Base-by-base conservation (phyloP, 2,113 vertebrate species). In the Donacobius atricapilla region DNA sequence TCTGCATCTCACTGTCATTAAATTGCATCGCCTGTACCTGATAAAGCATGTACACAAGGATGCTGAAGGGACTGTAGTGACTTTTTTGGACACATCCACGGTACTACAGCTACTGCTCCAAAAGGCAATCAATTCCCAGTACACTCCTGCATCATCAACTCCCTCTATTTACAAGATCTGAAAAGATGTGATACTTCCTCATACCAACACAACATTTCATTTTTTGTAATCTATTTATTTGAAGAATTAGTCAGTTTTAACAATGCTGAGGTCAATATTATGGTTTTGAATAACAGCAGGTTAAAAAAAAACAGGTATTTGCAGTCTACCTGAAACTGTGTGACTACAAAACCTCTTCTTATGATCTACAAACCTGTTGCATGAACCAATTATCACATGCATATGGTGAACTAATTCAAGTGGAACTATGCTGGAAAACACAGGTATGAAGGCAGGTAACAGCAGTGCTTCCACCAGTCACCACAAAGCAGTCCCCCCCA, bases 301-400 rank as follows among this genome's bases (percentile, higher is more conserved):
- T 70, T 75, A 86, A 85, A 57, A 85, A 57, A 19, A 40, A 10
- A 7, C n/a, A 37, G 10, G 10, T 64, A 81, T 71, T 13, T 64
- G 24, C 8, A 13, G 35, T 80, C 50, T 61, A 27, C 16, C 7
- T 35, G 33, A 89, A 89, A 72, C 6, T 4, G 37, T n/a, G 2
- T 20, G 28, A 79, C 33, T 54, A 75, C 15, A 50, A 80, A 86
- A 79, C 14, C 23, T 54, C 42, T 85, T 48, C 27, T 40, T 57
- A 45, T 25, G 17, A 79, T 30, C 75, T 35, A 51, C 51, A 83
- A 15, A 79, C 20, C 35, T 44, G 2, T 53, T 53, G 79, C 0
- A 2, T 6, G 39, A 68, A 20, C 11, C 9, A 60, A 11, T 66
- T 70, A 77, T 27, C 9, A 11, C 0, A 0, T 44, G 28, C 0